A percentile compares a stretch with the other conserved stretches of the same genome.
Evolutionary conservation across 2,113 vertebrate genomes (phyloP).

Genomic region (Seriola rivoliana): DNA sequence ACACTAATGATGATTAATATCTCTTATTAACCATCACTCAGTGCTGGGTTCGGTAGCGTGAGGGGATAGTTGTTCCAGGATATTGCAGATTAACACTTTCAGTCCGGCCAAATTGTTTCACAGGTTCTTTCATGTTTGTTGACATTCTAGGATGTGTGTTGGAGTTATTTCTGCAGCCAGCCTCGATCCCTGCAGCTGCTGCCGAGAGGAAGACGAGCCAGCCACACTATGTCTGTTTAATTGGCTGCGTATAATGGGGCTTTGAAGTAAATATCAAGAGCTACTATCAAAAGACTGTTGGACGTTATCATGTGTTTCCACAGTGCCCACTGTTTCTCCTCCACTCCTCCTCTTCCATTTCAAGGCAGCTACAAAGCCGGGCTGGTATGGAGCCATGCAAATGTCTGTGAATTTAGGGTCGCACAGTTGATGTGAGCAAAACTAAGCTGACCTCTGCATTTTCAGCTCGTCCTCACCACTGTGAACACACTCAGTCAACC

Average conservation of each 20-base stretch:
- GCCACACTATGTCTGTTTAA: slow-evolving; percentile 55
- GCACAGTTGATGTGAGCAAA: slow-evolving; percentile 15
- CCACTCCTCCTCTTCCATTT: slow-evolving; percentile 9
- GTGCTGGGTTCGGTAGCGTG: neutral
- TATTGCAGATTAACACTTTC: slow-evolving; percentile 32
- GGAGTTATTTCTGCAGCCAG: slow-evolving; percentile 57
- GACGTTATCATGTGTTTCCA: slow-evolving; percentile 47
- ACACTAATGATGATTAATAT: neutral
- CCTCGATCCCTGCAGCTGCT: slow-evolving; percentile 41
- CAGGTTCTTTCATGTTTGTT: slow-evolving; percentile 68
- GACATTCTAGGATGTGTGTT: slow-evolving; percentile 71
- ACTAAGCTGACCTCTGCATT: slow-evolving; percentile 38
- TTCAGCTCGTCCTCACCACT: slow-evolving; percentile 18
- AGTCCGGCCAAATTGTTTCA: slow-evolving; percentile 50
- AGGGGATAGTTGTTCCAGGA: slow-evolving; percentile 1
- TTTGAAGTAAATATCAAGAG: slow-evolving; percentile 77
- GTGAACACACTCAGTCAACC: slow-evolving; percentile 17
- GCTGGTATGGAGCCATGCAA: slow-evolving; percentile 5
- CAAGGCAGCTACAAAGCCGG: slow-evolving; percentile 8
- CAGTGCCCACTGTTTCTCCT: slow-evolving; percentile 24
- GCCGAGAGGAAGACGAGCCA: slow-evolving; percentile 44
- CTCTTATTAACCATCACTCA: neutral
- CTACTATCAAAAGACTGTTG: slow-evolving; percentile 61
- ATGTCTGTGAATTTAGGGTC: neutral
- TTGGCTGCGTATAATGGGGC: slow-evolving; percentile 71